Percentiles rank a stretch among this genome's conserved stretches.
phyloP scores from a whole-genome alignment of 2,888 invertebrate genomes.

The Drosophila maculinotata region DNA sequence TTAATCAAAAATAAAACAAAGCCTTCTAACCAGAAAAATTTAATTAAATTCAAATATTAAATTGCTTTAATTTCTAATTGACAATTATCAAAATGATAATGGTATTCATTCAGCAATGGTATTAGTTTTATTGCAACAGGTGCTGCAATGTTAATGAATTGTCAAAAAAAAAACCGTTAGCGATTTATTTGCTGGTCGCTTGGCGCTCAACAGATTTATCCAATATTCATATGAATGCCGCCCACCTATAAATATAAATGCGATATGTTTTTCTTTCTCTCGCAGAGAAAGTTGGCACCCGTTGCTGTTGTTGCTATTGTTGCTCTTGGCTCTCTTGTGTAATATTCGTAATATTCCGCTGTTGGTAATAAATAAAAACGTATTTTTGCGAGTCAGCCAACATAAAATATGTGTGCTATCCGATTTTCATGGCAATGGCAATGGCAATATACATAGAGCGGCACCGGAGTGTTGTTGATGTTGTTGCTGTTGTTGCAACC shows the following conservation, averaged over 20 bases:
- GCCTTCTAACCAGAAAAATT: too few relatives aligned
- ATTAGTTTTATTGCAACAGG: too few relatives aligned
- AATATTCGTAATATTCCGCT: constrained; percentile 66
- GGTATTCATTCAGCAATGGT: too few relatives aligned
- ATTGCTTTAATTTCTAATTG: too few relatives aligned
- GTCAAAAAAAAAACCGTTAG: constrained; percentile 22
- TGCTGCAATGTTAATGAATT: constrained; percentile 26
- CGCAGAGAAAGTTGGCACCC: constrained; percentile 35
- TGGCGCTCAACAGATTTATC: constrained; percentile 40
- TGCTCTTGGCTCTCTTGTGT: constrained; percentile 37
- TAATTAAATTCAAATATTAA: too few relatives aligned
- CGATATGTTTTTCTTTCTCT: constrained; percentile 12
- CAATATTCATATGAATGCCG: constrained; percentile 23
- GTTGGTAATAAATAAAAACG: constrained; percentile 84
- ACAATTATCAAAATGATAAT: too few relatives aligned
- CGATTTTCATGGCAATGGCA: constrained; percentile 84
- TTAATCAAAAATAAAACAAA: too few relatives aligned
- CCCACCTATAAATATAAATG: constrained; percentile 33
- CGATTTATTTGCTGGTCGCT: neutral
- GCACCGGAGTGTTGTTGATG: neutral
- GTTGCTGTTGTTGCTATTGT: constrained; percentile 7
- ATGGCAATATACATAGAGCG: constrained; percentile 48
- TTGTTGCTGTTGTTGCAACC: constrained; percentile 14
- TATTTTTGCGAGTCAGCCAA: constrained; percentile 56
- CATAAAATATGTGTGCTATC: constrained; percentile 83